Evolutionary conservation across 2,888 invertebrate genomes (phyloP), one percentile per base, ranked within the genome.

Genomic region (Caenorhabditis becei): DNA sequence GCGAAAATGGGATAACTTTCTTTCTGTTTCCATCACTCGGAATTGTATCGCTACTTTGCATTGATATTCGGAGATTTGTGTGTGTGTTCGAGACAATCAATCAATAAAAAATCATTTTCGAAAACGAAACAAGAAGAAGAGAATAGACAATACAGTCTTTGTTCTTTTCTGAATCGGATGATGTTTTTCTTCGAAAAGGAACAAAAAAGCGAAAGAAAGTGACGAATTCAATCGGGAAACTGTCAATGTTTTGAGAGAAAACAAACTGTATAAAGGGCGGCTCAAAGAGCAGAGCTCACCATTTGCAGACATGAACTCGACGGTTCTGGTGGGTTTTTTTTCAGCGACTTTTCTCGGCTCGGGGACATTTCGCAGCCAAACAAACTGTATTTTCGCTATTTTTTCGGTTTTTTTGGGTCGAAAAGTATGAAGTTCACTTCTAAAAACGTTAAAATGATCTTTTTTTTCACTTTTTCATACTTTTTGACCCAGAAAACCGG

Each of bases 201-300:
- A n/a, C n/a, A n/a, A n/a, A n/a, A n/a, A n/a, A n/a, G n/a, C n/a
- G n/a, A n/a, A n/a, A 26, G 28, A 69, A 69, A 59, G 23, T 69
- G 69, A 69, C 69, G 59, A 69, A 69, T 69, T 69, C 69, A 49
- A 69, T 59, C 35, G 53, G n/a, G 53, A 18, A n/a, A 1, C 20
- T 20, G 5, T 53, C 35, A 23, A 59, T 70, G 51, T 71, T 71
- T 71, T 62, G 10, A n/a, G 28, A 23, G 26, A 23, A 8, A 28
- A 18, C 28, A 7, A 10, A 41, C 28, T 1, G 51, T 71, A 41
- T 59, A 71, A 54, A 62, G 61, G 53, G 14, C 26, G 62, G 62
- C 62, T 62, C 62, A 71, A 71, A 62, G 71, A 62, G 54, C 53
- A 71, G 37, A 18, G 23, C 18, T 53, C 70, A 71, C 18, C n/a